Evolutionary conservation across 2,113 vertebrate genomes (phyloP), one percentile per base, ranked within the genome.

Genomic region (Vulpes lagopus): DNA sequence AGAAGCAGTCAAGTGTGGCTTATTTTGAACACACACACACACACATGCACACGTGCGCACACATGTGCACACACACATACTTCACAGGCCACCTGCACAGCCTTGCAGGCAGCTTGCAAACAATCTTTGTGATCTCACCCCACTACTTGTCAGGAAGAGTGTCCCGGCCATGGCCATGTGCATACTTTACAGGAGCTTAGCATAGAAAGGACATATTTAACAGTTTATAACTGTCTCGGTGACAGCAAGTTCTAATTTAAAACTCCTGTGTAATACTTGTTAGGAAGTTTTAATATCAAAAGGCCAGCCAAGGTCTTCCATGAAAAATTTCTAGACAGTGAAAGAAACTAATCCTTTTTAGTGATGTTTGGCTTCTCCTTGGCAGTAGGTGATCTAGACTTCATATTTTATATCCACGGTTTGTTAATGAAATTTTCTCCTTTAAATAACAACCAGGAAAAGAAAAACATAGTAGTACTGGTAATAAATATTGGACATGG

Each of bases 221-320:
- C 95, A 98, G 98, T 99, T 98, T 99, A 99, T 98, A 99, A 98
- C 98, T 98, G 98, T 99, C 98, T 98, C 89, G 64, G 96, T 99
- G 99, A 99, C 98, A 99, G 98, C 98, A 92, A 98, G 98, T 98
- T 98, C 98, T 99, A 99, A 99, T 99, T 99, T 98, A 98, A 98
- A 98, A 99, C 98, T 98, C 98, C 98, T 98, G 98, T 99, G 98
- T 98, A 98, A 98, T 98, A 99, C 98, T 99, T 98, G 98, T 99
- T 99, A 98, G 98, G 98, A 99, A 98, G 98, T 99, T 98, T 99
- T 99, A 99, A 99, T 99, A 98, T 98, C 98, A 98, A 98, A 98
- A 99, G 98, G 99, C 98, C 98, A 99, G 98, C 98, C 98, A 99
- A 99, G 98, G 98, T 99, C 98, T 98, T 98, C 97, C 97, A 98